These are phyloP conservation scores for Nerophis ophidion DNA, from an alignment of 2,113 vertebrate genomes.

Conservation along the genomic window DNA sequence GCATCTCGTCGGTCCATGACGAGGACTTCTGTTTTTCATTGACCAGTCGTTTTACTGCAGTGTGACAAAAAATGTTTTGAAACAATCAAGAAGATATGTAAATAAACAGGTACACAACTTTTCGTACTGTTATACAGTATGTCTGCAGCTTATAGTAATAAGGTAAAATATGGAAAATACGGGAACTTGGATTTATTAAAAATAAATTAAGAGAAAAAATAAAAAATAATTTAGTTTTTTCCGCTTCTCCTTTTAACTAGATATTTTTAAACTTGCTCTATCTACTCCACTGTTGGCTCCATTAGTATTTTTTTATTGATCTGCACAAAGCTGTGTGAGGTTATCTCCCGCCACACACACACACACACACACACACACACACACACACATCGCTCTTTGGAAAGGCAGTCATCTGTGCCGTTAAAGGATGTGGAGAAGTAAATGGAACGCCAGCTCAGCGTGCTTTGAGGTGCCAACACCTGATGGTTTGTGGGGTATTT, in stretches of 20 bases:
- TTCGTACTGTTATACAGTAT: no score
- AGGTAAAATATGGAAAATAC: no score
- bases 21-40: no score
- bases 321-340: background rate
- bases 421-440: conserved; percentile 63
- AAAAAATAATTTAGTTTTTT: background rate
- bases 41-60: no score
- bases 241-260: background rate
- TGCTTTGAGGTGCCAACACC: background rate
- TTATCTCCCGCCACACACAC: background rate
- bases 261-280: conserved; percentile 29
- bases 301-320: conserved; percentile 35
- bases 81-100: no score
- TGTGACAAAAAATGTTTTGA: no score
- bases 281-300: background rate
- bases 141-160: no score
- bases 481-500: no score
- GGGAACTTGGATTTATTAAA: no score
- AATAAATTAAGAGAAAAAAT: no score
- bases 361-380: conserved; percentile 11
- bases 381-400: conserved; percentile 24
- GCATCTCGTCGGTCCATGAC: no score
- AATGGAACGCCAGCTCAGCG: conserved; percentile 23
- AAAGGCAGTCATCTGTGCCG: conserved; percentile 41
- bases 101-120: no score